Evolutionary conservation across 2,113 vertebrate genomes (phyloP), one percentile per base, ranked within the genome.

Genomic region (Cololabis saira): DNA sequence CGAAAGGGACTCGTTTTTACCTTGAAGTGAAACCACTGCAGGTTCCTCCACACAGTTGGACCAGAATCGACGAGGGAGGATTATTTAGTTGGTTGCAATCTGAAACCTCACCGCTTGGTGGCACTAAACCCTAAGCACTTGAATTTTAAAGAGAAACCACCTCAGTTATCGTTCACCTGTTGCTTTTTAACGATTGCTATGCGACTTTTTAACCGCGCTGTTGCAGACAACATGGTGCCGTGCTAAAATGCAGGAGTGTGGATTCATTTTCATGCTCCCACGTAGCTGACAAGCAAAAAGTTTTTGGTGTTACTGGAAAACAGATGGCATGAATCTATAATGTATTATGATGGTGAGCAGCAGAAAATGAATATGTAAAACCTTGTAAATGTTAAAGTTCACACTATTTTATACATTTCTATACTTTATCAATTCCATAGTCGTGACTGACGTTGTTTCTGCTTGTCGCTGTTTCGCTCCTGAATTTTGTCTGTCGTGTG

Each of bases 41-140:
- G 30, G 30, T 4, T 30, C 30, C 30, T 4, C 30, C 8, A 30
- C 30, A 30, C 30, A 30, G 3, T 4, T 30, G 8, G 30, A 30
- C 3, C 3, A 8, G 8, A 30, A 30, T n/a, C n/a, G 30, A 8
- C 3, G 3, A 8, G 8, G 30, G 30, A 30, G 30, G 30, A 30
- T 3, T 30, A 30, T 8, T 30, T 30, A 8, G 4, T 30, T 16
- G 24, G 22, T 53, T 53, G 22, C 22, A 30, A n/a, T 53, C 30
- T 53, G 30, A 14, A 33, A 6, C 24, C 16, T 27, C 3, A 30
- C 10, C 51, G 16, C 51, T 30, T 27, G 51, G 30, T 30, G 51
- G 22, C 51, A 33, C 51, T 53, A 30, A 53, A 30, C 10, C 51
- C 22, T n/a, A 53, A 53, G 51, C 51, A 30, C 51, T 30, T 53